Base-by-base conservation (phyloP, 2,888 invertebrate species). In the Platerodrilus igneus region DNA sequence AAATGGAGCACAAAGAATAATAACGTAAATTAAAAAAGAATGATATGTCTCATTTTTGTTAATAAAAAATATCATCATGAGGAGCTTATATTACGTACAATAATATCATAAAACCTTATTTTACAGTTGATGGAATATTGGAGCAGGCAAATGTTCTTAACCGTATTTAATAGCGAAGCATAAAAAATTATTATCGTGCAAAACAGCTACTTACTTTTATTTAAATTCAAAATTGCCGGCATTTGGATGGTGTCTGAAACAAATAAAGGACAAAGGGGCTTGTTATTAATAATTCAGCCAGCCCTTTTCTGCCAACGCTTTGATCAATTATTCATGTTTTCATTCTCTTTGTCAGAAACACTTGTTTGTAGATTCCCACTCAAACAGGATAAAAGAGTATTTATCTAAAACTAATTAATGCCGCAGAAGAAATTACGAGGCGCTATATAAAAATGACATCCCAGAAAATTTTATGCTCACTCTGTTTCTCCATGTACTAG, bases 281-380 rank as follows among this genome's bases (percentile, higher is more conserved):
- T 57, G 53, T 52, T 53, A 52, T 63, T 56, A 62, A 63, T 63
- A 63, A 62, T 63, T 62, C 55, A 62, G 53, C 45, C 37, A 44
- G 47, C 52, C 56, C 56, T 56, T 56, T 53, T 48, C 48, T 43
- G 47, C 43, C 38, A 37, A 51, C 50, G 49, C 56, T 63, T 63
- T 63, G 62, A 63, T 64, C 61, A 63, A 62, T 63, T 63, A 64
- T 62, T 62, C 55, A 64, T 55, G 49, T 58, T 59, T 57, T 53
- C 57, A 57, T 60, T 61, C 60, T 59, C 58, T 60, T 60, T 57
- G 56, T 55, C 47, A 55, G 52, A 51, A 56, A 53, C 34, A 37
- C 37, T 56, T 51, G 50, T 57, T 57, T 54, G 57, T 57, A 55
- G 58, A 59, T 60, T 59, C 48, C 50, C 25, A 37, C 31, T 32